Evolutionary conservation across 2,113 vertebrate genomes (phyloP), one percentile per base, ranked within the genome.

Genomic region (Eudyptes chrysolophus): DNA sequence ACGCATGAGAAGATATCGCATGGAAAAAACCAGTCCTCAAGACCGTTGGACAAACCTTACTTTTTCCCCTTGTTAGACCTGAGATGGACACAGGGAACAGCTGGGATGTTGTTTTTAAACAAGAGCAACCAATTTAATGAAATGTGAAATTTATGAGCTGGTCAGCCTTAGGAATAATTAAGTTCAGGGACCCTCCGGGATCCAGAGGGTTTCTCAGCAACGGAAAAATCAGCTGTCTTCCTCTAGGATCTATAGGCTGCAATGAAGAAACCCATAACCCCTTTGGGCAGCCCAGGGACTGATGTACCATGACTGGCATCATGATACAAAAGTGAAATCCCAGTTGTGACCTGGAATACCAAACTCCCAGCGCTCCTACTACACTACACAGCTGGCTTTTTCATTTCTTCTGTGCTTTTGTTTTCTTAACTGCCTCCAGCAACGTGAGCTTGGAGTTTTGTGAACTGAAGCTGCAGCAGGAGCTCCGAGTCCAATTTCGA

Each of bases 211-310:
- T 61, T 71, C 77, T 30, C 40, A 36, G 83, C 14, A 38, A 55
- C 30, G 91, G 97, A 96, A 97, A 97, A 93, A 70, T 66, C 17
- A 49, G 55, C 86, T 82, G 85, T 42, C 78, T 87, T 64, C 77
- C 65, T 69, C 19, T 49, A 8, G 74, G 89, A 57, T 52, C 82
- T 90, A 58, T 40, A 38, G 66, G 5, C 14, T 71, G 81, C 82
- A 64, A 34, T 5, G 62, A 77, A 86, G 62, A n/a, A 89, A 29
- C 25, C 5, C 1, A 2, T 24, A 57, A 74, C 11, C 40, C 48
- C 65, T 80, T 29, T 30, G 29, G 27, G 79, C 20, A 89, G 86
- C 52, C 65, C 54, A 9, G 49, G 88, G 86, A 6, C 4, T 48
- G 84, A 24, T 74, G 82, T 34, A 4, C 70, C 78, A 15, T 11